These are phyloP conservation scores for Trisateles emortualis DNA, from an alignment of 2,888 invertebrate species.

Conservation along the genomic window DNA sequence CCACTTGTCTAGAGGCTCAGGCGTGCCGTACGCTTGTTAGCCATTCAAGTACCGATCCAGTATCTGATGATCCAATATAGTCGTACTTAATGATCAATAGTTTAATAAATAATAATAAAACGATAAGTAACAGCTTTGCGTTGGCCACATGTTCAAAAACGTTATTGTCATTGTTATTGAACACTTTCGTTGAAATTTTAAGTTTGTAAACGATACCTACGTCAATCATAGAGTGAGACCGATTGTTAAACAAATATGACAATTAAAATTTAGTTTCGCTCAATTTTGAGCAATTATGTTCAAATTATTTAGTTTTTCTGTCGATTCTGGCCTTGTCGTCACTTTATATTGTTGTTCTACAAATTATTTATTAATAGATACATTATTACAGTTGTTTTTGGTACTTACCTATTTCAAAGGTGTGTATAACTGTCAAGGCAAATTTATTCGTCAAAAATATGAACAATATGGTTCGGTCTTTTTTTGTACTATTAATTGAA, in stretches of 20 bases:
- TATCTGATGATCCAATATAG: too few relatives aligned
- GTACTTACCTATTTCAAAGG: not conserved
- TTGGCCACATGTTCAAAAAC: too few relatives aligned
- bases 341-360: not conserved
- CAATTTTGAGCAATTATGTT: constrained; percentile 29
- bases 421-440: not conserved
- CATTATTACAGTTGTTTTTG: not conserved
- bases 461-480: too few relatives aligned
- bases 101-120: too few relatives aligned
- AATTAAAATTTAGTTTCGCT: constrained; percentile 33
- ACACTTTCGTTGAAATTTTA: not conserved
- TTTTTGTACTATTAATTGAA: too few relatives aligned
- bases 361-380: not conserved
- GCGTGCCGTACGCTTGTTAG: too few relatives aligned
- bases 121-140: too few relatives aligned
- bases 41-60: too few relatives aligned
- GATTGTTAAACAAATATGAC: constrained; percentile 28
- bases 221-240: constrained; percentile 1
- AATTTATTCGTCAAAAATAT: too few relatives aligned
- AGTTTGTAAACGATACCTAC: not conserved
- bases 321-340: not conserved
- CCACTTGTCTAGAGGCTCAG: too few relatives aligned
- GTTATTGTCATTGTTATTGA: too few relatives aligned
- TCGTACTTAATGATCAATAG: too few relatives aligned
- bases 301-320: constrained; percentile 23